Evolutionary conservation across 2,888 invertebrate species (phyloP).

Genomic region (Acleris emargana): DNA sequence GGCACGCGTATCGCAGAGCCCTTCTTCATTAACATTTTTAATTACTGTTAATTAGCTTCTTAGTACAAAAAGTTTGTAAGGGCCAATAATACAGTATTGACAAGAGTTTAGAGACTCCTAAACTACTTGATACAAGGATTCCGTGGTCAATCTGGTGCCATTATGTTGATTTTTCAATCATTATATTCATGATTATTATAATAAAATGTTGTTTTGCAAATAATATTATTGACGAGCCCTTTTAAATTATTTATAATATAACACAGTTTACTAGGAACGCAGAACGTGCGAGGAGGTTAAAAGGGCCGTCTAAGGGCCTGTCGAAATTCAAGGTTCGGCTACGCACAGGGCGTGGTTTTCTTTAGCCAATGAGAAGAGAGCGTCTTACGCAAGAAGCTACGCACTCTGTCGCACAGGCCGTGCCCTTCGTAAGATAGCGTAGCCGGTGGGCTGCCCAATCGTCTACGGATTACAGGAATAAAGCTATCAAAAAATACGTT

Average conservation of each 20-base stretch:
- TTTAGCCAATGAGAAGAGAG: constrained; percentile 66
- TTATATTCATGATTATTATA: constrained; percentile 17
- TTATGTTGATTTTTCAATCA: no score
- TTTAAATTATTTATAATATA: constrained; percentile 85
- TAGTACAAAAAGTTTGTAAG: constrained; percentile 20
- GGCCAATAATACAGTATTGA: background rate
- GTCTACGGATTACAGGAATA: no score
- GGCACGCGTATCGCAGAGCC: constrained; percentile 39
- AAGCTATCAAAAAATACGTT: no score
- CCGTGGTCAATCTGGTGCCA: background rate
- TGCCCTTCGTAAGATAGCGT: constrained; percentile 46
- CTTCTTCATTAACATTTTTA: constrained; percentile 57
- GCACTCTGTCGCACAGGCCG: constrained; percentile 50
- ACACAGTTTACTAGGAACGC: constrained; percentile 77
- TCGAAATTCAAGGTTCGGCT: constrained; percentile 72
- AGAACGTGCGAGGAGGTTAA: constrained; percentile 65
- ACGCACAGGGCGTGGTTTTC: constrained; percentile 79
- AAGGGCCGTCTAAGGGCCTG: constrained; percentile 77
- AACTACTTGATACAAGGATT: background rate
- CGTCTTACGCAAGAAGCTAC: constrained; percentile 72
- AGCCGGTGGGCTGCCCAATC: constrained; percentile 41
- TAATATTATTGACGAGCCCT: constrained; percentile 72
- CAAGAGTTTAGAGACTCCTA: background rate
- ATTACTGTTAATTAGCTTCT: constrained; percentile 58
- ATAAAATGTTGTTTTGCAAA: constrained; percentile 53